Evolutionary conservation across 2,888 invertebrate genomes (phyloP), one percentile per base, ranked within the genome.

Genomic region (Trachelus stipa): DNA sequence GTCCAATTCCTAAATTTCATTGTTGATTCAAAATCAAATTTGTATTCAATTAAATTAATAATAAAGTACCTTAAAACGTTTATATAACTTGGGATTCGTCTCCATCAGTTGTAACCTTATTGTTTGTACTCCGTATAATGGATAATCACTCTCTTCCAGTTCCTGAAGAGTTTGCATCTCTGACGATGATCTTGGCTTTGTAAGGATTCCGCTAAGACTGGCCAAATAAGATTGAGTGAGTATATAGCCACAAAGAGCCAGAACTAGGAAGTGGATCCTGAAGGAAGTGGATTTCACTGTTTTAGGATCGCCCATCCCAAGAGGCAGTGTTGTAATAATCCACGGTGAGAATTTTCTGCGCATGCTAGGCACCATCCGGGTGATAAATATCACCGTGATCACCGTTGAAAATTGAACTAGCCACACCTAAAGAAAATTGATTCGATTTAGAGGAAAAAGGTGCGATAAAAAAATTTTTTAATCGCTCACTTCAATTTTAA

Each of bases 191-290:
- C 35, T 34, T 30, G 74, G 35, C 34, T 37, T 34, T 34, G 74
- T 34, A 34, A 74, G n/a, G 35, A 74, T 30, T 2, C 74, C 74
- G 34, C 34, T 74, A 30, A 74, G 37, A 74, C 35, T 74, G 12
- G 35, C 74, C 74, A 74, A 34, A 34, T 74, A 74, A 11, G 35
- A 31, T 34, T 74, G 74, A 34, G 74, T n/a, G 6, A 74, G 30
- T 23, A 74, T 37, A 23, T 74, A 74, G n/a, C 34, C 74, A 11
- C n/a, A 34, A 9, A 74, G 30, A 33, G 37, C n/a, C 35, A 31
- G 9, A 34, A 30, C 30, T 6, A 74, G 35, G n/a, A 74, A 74
- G 23, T 74, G 15, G 0, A 74, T 30, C 30, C 35, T 74, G 56
- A 23, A 23, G 56, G 56, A 56, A 56, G 9, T 56, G 56, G 56